Evolutionary conservation across 2,113 vertebrate genomes (phyloP).

Genomic region (Oceanodroma tethys): DNA sequence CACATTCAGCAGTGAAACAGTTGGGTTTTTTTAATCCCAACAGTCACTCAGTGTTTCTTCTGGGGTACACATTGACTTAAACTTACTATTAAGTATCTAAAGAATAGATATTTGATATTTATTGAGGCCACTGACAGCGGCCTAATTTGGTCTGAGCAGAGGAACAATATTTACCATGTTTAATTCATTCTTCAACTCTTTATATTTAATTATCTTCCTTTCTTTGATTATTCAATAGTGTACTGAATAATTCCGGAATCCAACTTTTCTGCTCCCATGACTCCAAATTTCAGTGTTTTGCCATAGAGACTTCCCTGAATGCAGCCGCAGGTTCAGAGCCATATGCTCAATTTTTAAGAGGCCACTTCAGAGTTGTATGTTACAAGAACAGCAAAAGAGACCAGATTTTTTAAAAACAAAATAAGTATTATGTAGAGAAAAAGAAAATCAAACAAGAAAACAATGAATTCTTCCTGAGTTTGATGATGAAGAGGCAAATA

Average conservation of each 20-base stretch:
- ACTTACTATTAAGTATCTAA: background rate
- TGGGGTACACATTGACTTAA: background rate
- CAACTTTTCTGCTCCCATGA: background rate
- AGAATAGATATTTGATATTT: too few relatives aligned
- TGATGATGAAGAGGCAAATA: background rate
- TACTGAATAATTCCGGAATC: background rate
- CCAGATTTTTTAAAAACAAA: background rate
- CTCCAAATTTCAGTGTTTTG: background rate
- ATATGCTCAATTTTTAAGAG: background rate
- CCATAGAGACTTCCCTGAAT: background rate
- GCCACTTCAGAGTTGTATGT: background rate
- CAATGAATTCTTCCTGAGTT: background rate
- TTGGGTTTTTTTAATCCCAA: background rate
- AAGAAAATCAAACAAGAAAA: conserved; percentile 14
- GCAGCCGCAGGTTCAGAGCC: background rate
- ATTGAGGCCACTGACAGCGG: background rate
- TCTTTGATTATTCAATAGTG: background rate
- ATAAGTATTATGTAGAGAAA: background rate
- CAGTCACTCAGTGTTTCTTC: background rate
- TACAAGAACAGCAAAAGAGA: background rate
- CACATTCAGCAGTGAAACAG: background rate
- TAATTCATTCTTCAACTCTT: background rate
- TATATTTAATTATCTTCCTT: background rate
- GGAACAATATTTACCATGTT: background rate
- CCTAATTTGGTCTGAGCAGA: background rate